Percentiles rank a stretch among this genome's conserved stretches.
Evolutionary conservation across 2,888 invertebrate genomes (phyloP).

Genomic region (Charanyca ferruginea): DNA sequence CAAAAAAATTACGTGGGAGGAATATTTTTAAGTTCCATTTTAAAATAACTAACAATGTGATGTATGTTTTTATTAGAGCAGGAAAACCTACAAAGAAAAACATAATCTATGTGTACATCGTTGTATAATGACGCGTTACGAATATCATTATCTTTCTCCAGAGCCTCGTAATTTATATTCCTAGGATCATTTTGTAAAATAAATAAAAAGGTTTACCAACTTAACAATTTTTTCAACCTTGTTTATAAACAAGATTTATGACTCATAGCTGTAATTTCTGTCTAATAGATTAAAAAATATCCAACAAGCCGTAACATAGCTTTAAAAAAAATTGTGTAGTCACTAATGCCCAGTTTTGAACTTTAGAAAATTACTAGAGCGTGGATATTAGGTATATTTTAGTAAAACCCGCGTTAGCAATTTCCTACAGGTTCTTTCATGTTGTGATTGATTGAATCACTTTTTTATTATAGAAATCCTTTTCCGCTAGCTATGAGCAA

Average conservation of each 20-base stretch:
- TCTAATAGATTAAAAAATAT: conserved; percentile 2
- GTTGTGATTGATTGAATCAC: conserved; percentile 34
- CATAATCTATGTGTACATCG: no score
- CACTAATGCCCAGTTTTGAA: conserved; percentile 20
- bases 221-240: conserved; percentile 9
- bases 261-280: conserved; percentile 1
- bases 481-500: conserved; percentile 8
- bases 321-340: conserved; percentile 23
- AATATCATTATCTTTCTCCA: no score
- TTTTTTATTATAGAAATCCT: conserved; percentile 2
- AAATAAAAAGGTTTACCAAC: neutral
- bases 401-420: conserved; percentile 1
- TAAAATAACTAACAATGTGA: no score
- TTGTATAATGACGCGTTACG: no score
- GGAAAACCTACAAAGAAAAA: no score
- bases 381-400: conserved; percentile 5
- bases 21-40: no score
- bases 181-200: neutral
- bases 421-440: conserved; percentile 20
- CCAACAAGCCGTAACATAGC: neutral
- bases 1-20: no score
- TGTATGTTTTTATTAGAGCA: no score
- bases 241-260: conserved; percentile 21
- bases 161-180: no score
- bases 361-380: conserved; percentile 15